Evolutionary conservation across 2,888 invertebrate species (phyloP).

Genomic region (Neoaliturus tenellus): DNA sequence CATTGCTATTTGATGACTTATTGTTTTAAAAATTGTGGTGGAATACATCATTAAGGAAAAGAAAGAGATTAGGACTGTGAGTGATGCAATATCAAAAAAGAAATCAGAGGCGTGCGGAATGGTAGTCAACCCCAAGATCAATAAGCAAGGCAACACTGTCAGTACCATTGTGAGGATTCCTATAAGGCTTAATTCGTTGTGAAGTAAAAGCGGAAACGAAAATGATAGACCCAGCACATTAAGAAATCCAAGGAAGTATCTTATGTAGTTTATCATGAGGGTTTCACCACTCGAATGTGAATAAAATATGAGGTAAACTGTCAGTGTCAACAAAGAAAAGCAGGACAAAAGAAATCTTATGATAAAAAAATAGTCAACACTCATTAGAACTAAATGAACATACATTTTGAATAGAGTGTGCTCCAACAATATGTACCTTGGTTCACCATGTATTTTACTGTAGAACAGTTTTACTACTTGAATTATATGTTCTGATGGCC

Average conservation of each 20-base stretch:
- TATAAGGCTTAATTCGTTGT: background rate
- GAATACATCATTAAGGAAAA: slow-evolving; percentile 31
- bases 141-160: slow-evolving; percentile 19
- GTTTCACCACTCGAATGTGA: background rate
- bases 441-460: slow-evolving; percentile 7
- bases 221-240: slow-evolving; percentile 2
- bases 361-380: slow-evolving; percentile 15
- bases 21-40: slow-evolving; percentile 30
- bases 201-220: slow-evolving; percentile 11
- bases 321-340: background rate
- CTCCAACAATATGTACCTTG: background rate
- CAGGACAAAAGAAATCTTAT: slow-evolving; percentile 29
- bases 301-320: background rate
- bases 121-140: background rate
- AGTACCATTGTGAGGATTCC: slow-evolving; percentile 2
- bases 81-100: slow-evolving; percentile 26
- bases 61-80: slow-evolving; percentile 29
- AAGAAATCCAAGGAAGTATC: background rate
- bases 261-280: background rate
- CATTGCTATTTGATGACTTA: slow-evolving; percentile 45
- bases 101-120: background rate
- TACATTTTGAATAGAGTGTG: slow-evolving; percentile 20
- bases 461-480: slow-evolving; percentile 7
- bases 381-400: background rate
- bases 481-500: background rate